Conservation (phyloP, 2,797 vertebrate genomes). For the Diglossa cyanea region DNA sequence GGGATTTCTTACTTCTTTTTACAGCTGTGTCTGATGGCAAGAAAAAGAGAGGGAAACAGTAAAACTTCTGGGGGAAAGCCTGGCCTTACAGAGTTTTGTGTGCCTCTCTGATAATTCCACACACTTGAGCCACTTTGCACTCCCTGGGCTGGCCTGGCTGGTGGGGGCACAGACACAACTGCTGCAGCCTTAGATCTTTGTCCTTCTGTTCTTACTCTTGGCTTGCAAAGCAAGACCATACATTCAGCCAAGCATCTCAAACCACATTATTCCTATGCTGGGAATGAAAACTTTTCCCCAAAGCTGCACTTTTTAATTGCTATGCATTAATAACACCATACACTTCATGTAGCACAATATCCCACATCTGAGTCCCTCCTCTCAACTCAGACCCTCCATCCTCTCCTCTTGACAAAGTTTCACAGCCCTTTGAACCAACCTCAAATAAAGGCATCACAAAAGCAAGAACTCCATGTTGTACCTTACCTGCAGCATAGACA, state of each 20-base stretch:
- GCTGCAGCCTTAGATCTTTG: background rate
- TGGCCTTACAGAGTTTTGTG: background rate
- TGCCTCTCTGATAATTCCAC: accelerated
- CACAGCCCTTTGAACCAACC: background rate
- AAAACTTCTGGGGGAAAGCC: background rate
- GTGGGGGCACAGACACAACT: background rate
- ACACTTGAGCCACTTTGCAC: background rate
- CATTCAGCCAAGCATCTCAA: background rate
- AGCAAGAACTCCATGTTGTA: background rate
- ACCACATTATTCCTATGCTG: accelerated
- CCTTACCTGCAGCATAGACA: background rate
- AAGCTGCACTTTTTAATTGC: background rate
- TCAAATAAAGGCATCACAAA: background rate
- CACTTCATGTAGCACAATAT: accelerated
- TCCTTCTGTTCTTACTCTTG: background rate
- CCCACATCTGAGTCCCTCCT: background rate
- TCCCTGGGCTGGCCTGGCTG: background rate
- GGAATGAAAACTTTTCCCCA: background rate
- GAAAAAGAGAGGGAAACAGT: background rate
- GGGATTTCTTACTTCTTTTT: background rate
- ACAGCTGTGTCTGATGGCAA: background rate
- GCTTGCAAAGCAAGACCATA: background rate
- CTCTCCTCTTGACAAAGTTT: background rate
- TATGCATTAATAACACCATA: background rate
- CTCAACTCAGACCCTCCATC: background rate